Evolutionary conservation across 2,797 vertebrate genomes (phyloP).

Genomic region (Rhinogobio ventralis): DNA sequence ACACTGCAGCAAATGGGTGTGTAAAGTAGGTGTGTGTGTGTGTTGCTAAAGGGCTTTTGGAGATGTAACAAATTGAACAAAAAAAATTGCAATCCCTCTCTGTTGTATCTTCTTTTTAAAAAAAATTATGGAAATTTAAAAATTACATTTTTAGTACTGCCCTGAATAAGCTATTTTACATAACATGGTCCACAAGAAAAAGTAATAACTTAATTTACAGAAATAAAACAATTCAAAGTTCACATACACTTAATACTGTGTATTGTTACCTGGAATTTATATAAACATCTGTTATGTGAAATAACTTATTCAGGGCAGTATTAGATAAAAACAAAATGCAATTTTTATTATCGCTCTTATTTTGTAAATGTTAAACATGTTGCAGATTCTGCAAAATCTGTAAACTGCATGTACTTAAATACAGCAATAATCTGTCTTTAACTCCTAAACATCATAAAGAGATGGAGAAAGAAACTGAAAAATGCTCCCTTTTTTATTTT

Average conservation of each 20-base stretch:
- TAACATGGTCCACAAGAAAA: background rate
- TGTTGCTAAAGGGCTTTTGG: background rate
- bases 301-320: background rate
- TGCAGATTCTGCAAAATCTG: background rate
- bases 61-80: background rate
- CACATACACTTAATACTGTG: background rate
- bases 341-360: background rate
- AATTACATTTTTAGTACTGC: background rate
- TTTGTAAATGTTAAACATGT: background rate
- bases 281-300: background rate
- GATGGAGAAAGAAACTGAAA: background rate
- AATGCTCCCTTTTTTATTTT: background rate
- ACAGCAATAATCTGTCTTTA: background rate
- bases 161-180: background rate
- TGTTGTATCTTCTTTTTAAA: too few relatives aligned
- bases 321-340: background rate
- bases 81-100: background rate
- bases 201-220: background rate
- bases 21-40: background rate
- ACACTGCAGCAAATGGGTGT: conserved; percentile 49
- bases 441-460: background rate
- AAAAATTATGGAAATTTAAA: too few relatives aligned
- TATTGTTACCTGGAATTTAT: background rate
- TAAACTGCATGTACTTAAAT: background rate
- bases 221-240: background rate